These are phyloP conservation scores for Chanos chanos DNA, from an alignment of 2,797 vertebrate genomes.

Conservation along the genomic window DNA sequence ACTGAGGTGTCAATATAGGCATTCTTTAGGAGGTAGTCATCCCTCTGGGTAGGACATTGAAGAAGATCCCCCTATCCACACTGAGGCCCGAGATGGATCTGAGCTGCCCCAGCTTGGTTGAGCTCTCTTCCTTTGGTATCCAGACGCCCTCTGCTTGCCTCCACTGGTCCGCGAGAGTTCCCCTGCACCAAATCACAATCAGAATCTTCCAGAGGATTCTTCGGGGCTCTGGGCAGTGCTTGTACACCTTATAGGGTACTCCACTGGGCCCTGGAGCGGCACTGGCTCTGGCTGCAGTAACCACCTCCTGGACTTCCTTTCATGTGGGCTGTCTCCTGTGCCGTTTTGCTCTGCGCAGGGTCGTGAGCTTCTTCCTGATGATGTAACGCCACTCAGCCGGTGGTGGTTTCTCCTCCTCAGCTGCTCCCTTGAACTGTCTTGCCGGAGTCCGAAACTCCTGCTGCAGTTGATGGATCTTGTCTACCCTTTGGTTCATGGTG, in stretches of 20 bases:
- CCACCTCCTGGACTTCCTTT: background rate
- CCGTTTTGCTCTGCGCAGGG: slow-evolving; percentile 11
- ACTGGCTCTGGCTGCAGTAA: background rate
- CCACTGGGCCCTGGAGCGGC: too few relatives aligned
- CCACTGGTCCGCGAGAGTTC: background rate
- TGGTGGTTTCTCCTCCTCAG: slow-evolving; percentile 5
- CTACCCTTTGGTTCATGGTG: too few relatives aligned
- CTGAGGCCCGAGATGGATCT: background rate
- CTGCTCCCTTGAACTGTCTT: slow-evolving; percentile 14
- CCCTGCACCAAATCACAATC: background rate
- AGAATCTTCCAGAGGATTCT: background rate
- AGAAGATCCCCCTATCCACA: slow-evolving; percentile 1
- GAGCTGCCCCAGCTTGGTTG: background rate
- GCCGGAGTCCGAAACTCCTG: slow-evolving; percentile 1
- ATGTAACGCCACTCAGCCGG: background rate
- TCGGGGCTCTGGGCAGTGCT: background rate
- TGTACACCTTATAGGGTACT: too few relatives aligned
- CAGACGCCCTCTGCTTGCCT: background rate
- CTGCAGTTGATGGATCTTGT: too few relatives aligned
- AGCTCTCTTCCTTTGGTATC: slow-evolving; percentile 1
- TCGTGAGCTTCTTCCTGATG: slow-evolving; percentile 18
- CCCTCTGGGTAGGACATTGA: background rate
- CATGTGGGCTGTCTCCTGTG: background rate
- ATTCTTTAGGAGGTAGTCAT: background rate
- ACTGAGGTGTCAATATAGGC: background rate